phyloP scores from a whole-genome alignment of 1,140 invertebrate genomes.

The Daktulosphaira vitifoliae region DNA sequence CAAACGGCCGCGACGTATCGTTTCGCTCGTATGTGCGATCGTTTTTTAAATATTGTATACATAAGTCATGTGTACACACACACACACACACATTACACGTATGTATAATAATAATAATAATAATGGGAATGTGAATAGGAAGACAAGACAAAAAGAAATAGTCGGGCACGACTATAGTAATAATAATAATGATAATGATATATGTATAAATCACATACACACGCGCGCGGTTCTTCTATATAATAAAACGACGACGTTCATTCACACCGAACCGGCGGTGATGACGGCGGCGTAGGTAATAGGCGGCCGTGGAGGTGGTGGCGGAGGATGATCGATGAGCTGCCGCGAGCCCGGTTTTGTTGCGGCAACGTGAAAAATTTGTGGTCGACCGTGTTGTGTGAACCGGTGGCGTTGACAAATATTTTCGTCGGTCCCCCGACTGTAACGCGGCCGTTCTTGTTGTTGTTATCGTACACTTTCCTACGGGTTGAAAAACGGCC shows the following conservation, averaged over 20 bases:
- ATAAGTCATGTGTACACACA: not conserved
- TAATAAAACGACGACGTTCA: not conserved
- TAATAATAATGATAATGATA: not conserved
- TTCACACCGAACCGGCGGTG: slow-evolving; percentile 14
- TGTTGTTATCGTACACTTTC: too few relatives aligned
- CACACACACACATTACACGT: too few relatives aligned
- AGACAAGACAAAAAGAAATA: slow-evolving; percentile 11
- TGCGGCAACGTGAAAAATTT: slow-evolving; percentile 13
- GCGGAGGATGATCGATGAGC: slow-evolving; percentile 22
- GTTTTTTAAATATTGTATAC: not conserved
- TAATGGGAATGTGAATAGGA: slow-evolving; percentile 11
- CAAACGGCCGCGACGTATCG: not conserved
- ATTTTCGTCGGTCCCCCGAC: slow-evolving; percentile 12
- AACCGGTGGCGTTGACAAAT: slow-evolving; percentile 27
- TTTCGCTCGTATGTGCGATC: not conserved
- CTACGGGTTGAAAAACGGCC: not conserved
- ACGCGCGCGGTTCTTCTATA: not conserved
- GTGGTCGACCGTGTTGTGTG: slow-evolving; percentile 25
- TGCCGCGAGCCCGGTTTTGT: not conserved
- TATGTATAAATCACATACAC: slow-evolving; percentile 14
- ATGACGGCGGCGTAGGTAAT: not conserved
- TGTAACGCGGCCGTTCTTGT: not conserved
- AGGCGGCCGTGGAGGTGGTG: not conserved
- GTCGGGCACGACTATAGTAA: slow-evolving; percentile 13
- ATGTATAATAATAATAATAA: not conserved